Evolutionary conservation across 1,140 invertebrate genomes (phyloP).

Genomic region (Steinernema feltiae): DNA sequence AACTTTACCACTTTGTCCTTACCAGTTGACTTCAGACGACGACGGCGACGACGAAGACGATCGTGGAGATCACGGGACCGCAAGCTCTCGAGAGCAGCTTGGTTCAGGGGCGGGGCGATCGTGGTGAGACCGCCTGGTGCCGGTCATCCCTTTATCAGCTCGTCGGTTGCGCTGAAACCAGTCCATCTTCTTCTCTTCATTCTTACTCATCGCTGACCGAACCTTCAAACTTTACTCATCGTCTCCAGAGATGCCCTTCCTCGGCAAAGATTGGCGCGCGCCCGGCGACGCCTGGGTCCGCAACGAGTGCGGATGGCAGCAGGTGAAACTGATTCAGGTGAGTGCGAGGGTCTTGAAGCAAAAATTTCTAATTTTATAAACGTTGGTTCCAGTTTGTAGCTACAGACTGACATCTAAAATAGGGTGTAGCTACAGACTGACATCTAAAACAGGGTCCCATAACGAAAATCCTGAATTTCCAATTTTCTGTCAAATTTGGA

Average conservation of each 20-base stretch:
- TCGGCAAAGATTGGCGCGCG: slow-evolving; percentile 67
- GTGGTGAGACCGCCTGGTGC: neutral
- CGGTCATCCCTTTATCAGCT: neutral
- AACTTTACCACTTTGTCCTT: neutral
- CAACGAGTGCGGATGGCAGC: slow-evolving; percentile 80
- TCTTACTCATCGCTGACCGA: neutral
- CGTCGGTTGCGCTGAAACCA: neutral
- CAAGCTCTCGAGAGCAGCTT: too few relatives aligned
- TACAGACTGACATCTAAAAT: too few relatives aligned
- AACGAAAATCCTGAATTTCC: too few relatives aligned
- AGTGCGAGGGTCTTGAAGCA: neutral
- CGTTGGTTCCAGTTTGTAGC: too few relatives aligned
- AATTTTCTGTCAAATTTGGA: too few relatives aligned
- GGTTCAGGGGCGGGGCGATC: too few relatives aligned
- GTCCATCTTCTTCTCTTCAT: neutral
- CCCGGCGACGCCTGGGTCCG: slow-evolving; percentile 96
- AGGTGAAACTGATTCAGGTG: slow-evolving; percentile 71
- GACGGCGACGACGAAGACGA: too few relatives aligned
- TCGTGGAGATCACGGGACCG: too few relatives aligned
- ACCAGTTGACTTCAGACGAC: neutral
- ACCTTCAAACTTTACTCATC: neutral
- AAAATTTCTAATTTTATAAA: too few relatives aligned
- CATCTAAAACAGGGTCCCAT: too few relatives aligned
- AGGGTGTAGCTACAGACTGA: too few relatives aligned
- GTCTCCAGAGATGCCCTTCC: slow-evolving; percentile 78